A percentile compares a stretch with the other conserved stretches of the same genome.
These are phyloP conservation scores for Malthinus seriepunctatus DNA, from an alignment of 2,888 invertebrate species.

Conservation along the genomic window DNA sequence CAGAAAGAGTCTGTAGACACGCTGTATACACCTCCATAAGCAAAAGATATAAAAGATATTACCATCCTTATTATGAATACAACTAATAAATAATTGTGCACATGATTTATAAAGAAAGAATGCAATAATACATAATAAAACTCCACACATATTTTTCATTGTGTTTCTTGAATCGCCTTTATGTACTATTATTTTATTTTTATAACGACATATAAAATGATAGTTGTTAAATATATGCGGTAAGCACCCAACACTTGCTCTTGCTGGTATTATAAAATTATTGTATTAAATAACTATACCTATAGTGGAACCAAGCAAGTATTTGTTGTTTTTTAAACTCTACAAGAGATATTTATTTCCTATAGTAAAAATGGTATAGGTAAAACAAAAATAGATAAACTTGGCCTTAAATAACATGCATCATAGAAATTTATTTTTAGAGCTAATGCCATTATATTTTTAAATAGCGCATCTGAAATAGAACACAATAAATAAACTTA, in stretches of 20 bases:
- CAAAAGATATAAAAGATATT: too few species aligned
- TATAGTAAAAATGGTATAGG: background rate
- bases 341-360: background rate
- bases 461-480: constrained; percentile 3
- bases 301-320: too few species aligned
- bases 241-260: constrained; percentile 1
- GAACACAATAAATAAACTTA: constrained; percentile 3
- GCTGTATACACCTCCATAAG: too few species aligned
- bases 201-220: constrained; percentile 38
- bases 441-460: constrained; percentile 8
- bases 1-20: too few species aligned
- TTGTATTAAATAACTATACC: background rate
- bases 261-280: background rate
- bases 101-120: constrained; percentile 22
- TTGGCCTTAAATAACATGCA: constrained; percentile 15
- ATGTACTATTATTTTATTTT: constrained; percentile 37
- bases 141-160: constrained; percentile 38
- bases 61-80: too few species aligned
- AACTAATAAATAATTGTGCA: too few species aligned
- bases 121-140: constrained; percentile 38
- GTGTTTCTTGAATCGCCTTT: constrained; percentile 36
- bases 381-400: constrained; percentile 11
- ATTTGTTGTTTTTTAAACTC: background rate
- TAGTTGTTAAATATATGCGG: constrained; percentile 33
- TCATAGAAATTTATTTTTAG: constrained; percentile 10